Base-by-base conservation (phyloP, 2,888 invertebrate species). In the Congeria kusceri region DNA sequence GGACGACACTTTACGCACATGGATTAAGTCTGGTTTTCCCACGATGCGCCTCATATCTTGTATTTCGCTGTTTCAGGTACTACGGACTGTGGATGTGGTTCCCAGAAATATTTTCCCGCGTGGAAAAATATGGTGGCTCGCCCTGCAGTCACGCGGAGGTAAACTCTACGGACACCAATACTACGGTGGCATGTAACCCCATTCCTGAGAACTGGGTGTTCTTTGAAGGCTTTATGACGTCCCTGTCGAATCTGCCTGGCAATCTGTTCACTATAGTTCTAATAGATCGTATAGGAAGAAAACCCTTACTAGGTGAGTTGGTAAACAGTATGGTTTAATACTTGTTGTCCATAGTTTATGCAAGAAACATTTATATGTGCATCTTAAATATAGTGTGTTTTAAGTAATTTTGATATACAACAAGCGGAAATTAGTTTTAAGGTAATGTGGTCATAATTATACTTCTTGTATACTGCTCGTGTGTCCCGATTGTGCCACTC, bases 71-170 rank as follows among this genome's bases (percentile, higher is more conserved):
- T 94, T 92, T 20, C 94, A 96, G 97, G 72, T 98, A 98, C 94
- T 98, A 98, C 93, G 98, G 98, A 56, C 95, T 98, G 69, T 97
- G 97, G 97, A 97, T 98, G 97, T 98, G 98, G 98, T 98, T 98
- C 94, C 98, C 98, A 0, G 98, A 98, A 94, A 95, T 98, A 92
- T 98, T 98, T 94, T 97, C 96, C 93, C 96, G 98, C 86, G 92
- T 92, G 83, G 94, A 94, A 93, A 93, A 91, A 79, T 86, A 88
- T 67, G 92, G 92, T 13, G 92, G 92, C 1, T 91, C 92, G 0
- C 84, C 89, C 0, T 92, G 92, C 84, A 83, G 86, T 7, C 80
- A 79, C 27, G 70, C n/a, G 27, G 56, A 20, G 5, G 57, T 63
- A 3, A 83, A 84, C 62, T 57, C 58, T 1, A 82, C 86, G 25